Evolutionary conservation across 2,888 invertebrate species (phyloP).

Genomic region (Miltochrista miniata): DNA sequence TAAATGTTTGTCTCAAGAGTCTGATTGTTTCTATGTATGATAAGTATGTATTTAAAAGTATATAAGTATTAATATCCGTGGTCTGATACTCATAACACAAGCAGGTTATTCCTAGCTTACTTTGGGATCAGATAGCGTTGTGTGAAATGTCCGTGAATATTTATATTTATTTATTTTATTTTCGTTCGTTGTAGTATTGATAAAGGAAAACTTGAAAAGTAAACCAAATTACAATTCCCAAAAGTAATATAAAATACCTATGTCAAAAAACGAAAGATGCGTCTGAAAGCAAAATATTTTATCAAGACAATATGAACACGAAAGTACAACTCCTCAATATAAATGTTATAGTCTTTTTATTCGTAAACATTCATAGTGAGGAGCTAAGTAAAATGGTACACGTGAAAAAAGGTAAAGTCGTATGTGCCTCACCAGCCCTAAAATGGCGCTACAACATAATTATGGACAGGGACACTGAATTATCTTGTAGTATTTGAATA

Average conservation of each 20-base stretch:
- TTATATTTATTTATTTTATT: too few species aligned
- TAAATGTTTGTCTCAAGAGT: too few species aligned
- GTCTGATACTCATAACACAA: too few species aligned
- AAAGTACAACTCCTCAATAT: slow-evolving; percentile 11
- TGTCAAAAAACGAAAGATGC: neutral
- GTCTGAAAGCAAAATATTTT: neutral
- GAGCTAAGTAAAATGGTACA: slow-evolving; percentile 25
- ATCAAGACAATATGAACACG: slow-evolving; percentile 5
- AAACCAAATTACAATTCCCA: neutral
- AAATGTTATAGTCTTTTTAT: slow-evolving; percentile 24
- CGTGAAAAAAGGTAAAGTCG: slow-evolving; percentile 51
- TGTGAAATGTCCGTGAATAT: too few species aligned
- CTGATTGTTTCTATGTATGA: too few species aligned
- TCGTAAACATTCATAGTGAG: slow-evolving; percentile 38
- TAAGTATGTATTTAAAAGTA: too few species aligned
- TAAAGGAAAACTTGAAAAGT: too few species aligned
- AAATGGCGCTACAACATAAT: slow-evolving; percentile 49
- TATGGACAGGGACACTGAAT: slow-evolving; percentile 11
- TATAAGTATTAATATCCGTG: too few species aligned
- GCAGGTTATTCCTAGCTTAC: too few species aligned
- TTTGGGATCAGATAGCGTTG: too few species aligned
- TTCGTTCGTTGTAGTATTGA: too few species aligned
- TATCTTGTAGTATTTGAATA: slow-evolving; percentile 3
- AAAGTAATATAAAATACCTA: neutral
- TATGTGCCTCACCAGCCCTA: slow-evolving; percentile 52